Evolutionary conservation across 2,888 invertebrate genomes (phyloP).

Genomic region (Anoplius nigerrimus): DNA sequence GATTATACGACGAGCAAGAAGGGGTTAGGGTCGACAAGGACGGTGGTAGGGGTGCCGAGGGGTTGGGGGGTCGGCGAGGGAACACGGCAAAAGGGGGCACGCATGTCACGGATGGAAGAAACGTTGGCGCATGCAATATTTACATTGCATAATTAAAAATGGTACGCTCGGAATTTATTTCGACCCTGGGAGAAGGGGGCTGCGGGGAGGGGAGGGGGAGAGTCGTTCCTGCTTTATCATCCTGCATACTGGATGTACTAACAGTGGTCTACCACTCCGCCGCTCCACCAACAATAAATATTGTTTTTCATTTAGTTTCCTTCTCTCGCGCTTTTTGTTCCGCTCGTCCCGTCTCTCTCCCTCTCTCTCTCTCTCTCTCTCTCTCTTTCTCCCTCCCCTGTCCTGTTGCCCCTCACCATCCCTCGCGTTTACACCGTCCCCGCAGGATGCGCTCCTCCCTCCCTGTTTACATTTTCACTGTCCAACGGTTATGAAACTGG

Average conservation of each 20-base stretch:
- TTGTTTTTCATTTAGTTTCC: constrained; percentile 17
- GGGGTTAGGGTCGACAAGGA: neutral
- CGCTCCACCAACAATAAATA: constrained; percentile 15
- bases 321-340: neutral
- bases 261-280: neutral
- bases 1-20: no score
- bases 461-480: no score
- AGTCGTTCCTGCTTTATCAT: constrained; percentile 8
- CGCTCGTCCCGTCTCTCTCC: neutral
- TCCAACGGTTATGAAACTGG: no score
- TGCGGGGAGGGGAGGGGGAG: no score
- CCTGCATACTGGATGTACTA: neutral
- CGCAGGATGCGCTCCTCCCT: neutral
- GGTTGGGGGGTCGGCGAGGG: neutral
- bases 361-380: constrained; percentile 1
- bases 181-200: no score
- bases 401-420: neutral
- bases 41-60: neutral
- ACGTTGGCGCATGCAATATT: constrained; percentile 34
- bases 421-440: neutral
- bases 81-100: neutral
- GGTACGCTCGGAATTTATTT: constrained; percentile 36
- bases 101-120: constrained; percentile 5
- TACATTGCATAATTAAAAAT: constrained; percentile 58
- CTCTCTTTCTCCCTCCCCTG: neutral